Conservation (phyloP, 2,797 vertebrate species). For the Mastacembelus armatus region DNA sequence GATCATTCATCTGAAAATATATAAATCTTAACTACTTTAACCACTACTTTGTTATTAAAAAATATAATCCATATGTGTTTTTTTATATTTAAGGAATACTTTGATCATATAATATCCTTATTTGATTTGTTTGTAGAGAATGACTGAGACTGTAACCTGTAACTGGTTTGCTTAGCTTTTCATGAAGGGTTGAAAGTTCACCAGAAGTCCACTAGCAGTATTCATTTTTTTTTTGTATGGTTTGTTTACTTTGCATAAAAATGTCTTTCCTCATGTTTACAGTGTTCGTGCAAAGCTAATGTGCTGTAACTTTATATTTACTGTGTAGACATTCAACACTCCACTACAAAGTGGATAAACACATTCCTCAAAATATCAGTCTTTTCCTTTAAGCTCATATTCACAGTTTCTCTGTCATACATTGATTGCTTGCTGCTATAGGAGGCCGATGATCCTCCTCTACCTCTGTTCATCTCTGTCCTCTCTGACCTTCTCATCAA, state of each 20-base stretch:
- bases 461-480: constrained; percentile 52
- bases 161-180: constrained; percentile 10
- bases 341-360: not conserved
- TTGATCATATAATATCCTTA: too few relatives aligned
- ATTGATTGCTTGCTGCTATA: constrained; percentile 59
- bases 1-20: not conserved
- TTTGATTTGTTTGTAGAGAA: too few relatives aligned
- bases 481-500: constrained; percentile 80
- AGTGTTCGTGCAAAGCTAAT: constrained; percentile 1
- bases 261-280: not conserved
- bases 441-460: constrained; percentile 61
- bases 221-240: too few relatives aligned
- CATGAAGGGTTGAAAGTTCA: not conserved
- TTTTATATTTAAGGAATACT: too few relatives aligned
- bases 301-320: not conserved
- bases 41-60: too few relatives aligned
- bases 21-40: constrained; percentile 17
- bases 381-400: constrained; percentile 44
- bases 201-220: not conserved
- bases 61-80: too few relatives aligned
- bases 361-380: not conserved
- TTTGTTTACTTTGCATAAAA: not conserved
- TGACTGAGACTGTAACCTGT: too few relatives aligned
- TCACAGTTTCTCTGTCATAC: constrained; percentile 20
- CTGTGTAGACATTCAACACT: too few relatives aligned